Conservation (phyloP, 2,113 vertebrate genomes). For the Chelonoidis abingdonii region DNA sequence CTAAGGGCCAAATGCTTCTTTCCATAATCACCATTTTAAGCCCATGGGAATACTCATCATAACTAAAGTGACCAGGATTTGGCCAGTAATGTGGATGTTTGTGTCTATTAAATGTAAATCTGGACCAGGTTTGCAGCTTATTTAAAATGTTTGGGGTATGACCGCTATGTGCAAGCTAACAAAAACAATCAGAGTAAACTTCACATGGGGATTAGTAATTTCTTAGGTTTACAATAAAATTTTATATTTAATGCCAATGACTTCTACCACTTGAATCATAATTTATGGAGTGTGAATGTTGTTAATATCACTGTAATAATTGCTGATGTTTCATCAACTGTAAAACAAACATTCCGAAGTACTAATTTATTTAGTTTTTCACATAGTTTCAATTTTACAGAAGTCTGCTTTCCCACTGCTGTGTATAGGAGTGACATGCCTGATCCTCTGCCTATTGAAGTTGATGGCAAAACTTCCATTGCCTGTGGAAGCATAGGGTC, state of each 20-base stretch:
- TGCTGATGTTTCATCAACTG: neutral
- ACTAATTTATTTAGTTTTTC: neutral
- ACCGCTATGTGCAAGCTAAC: neutral
- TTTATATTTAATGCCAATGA: neutral
- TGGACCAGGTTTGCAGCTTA: neutral
- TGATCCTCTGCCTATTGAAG: neutral
- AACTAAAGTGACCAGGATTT: neutral
- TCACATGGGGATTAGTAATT: neutral
- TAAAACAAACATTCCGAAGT: neutral
- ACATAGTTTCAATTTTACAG: neutral
- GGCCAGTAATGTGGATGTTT: neutral
- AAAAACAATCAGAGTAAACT: neutral
- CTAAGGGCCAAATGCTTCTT: neutral
- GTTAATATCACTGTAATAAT: neutral
- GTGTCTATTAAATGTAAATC: neutral
- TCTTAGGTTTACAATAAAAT: neutral
- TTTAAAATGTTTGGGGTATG: neutral
- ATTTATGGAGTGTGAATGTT: neutral
- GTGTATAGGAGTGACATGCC: neutral
- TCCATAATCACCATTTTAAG: rapidly evolving
- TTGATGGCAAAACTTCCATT: neutral
- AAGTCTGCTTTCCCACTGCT: neutral
- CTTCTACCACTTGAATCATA: neutral
- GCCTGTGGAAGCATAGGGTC: rapidly evolving
- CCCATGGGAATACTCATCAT: neutral